Percentiles rank a stretch among this genome's conserved stretches.
phyloP scores from a whole-genome alignment of 2,888 invertebrate genomes.

The Brachynemurus nebulosus region DNA sequence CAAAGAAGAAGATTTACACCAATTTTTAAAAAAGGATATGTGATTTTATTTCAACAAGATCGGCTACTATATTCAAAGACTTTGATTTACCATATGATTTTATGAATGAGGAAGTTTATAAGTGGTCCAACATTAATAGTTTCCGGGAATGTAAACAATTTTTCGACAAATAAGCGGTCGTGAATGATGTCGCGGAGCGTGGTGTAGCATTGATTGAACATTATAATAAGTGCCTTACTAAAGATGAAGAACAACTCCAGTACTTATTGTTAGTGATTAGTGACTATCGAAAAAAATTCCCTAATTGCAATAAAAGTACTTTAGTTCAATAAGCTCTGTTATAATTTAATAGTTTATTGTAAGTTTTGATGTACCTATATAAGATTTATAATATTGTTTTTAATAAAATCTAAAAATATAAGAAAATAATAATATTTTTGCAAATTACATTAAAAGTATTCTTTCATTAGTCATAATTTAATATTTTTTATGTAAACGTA shows the following conservation, averaged over 20 bases:
- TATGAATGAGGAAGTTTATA: background rate
- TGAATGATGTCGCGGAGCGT: too few species aligned
- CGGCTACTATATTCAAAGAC: background rate
- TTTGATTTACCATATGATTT: background rate
- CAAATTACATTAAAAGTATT: too few species aligned
- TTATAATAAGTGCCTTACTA: background rate
- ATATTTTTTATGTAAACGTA: too few species aligned
- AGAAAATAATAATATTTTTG: too few species aligned
- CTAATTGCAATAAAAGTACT: background rate
- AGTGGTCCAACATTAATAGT: background rate
- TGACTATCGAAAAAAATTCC: background rate
- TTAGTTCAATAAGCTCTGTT: background rate
- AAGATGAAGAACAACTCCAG: background rate
- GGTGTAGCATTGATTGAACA: background rate
- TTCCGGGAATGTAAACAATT: background rate
- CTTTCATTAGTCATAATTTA: too few species aligned
- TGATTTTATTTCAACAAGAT: background rate
- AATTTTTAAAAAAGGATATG: too few species aligned
- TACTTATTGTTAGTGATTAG: too few species aligned
- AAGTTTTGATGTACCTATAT: too few species aligned
- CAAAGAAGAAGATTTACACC: too few species aligned
- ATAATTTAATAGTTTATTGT: background rate
- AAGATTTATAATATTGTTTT: too few species aligned
- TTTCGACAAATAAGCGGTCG: background rate
- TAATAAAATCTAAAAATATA: too few species aligned